Percentiles rank a stretch among this genome's conserved stretches.
These are phyloP conservation scores for Caenorhabditis macrosperma DNA, from an alignment of 2,888 invertebrate species.

Conservation along the genomic window DNA sequence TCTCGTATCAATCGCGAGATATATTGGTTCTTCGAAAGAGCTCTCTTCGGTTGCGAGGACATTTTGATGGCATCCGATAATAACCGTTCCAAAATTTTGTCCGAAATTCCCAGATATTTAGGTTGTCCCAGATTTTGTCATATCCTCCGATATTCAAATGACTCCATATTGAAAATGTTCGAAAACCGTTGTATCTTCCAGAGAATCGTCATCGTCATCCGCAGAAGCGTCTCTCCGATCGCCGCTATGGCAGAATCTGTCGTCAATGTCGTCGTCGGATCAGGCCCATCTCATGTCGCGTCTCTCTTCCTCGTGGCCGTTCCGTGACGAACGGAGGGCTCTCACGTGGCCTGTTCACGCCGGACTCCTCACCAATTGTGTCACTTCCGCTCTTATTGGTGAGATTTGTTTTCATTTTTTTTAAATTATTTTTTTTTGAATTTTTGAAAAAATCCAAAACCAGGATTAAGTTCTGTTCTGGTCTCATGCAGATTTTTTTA, in stretches of 20 bases:
- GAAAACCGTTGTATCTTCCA: neutral
- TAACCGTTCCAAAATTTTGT: too few species aligned
- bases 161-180: too few species aligned
- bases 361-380: slow-evolving; percentile 63
- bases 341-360: slow-evolving; percentile 74
- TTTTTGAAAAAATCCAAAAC: slow-evolving; percentile 8
- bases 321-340: slow-evolving; percentile 63
- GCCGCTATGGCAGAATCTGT: slow-evolving; percentile 52
- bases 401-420: slow-evolving; percentile 15
- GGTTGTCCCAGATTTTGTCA: too few species aligned
- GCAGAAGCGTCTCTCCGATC: slow-evolving; percentile 7
- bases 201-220: slow-evolving; percentile 3
- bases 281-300: slow-evolving; percentile 60
- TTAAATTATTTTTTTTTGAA: neutral
- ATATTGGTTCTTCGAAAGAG: too few species aligned
- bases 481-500: too few species aligned
- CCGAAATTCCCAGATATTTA: too few species aligned
- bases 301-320: slow-evolving; percentile 55
- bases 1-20: too few species aligned
- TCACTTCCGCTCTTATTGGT: slow-evolving; percentile 69
- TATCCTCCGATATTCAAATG: too few species aligned
- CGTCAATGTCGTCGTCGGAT: slow-evolving; percentile 61
- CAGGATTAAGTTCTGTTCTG: too few species aligned
- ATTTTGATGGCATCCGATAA: too few species aligned
- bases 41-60: too few species aligned